phyloP scores from a whole-genome alignment of 2,888 invertebrate genomes.

The Taenaris catops region DNA sequence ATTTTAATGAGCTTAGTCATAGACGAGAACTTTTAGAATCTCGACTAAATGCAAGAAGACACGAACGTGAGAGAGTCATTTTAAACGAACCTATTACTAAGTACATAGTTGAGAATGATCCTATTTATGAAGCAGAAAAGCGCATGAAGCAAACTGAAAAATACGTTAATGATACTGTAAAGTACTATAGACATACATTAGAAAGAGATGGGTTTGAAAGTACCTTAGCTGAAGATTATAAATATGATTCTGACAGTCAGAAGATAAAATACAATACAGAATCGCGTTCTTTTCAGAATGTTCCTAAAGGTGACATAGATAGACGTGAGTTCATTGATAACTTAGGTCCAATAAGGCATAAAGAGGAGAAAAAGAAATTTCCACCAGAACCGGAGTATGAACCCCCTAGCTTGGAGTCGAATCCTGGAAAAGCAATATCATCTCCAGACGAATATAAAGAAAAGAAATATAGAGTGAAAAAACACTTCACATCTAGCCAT shows the following conservation, averaged over 20 bases:
- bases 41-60: slow-evolving; percentile 82
- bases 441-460: slow-evolving; percentile 81
- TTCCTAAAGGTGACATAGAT: slow-evolving; percentile 54
- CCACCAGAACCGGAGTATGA: slow-evolving; percentile 80
- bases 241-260: slow-evolving; percentile 67
- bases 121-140: slow-evolving; percentile 65
- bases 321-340: slow-evolving; percentile 58
- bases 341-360: slow-evolving; percentile 46
- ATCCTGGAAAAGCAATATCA: slow-evolving; percentile 73
- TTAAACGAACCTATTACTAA: slow-evolving; percentile 61
- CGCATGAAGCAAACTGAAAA: slow-evolving; percentile 74
- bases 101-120: slow-evolving; percentile 69
- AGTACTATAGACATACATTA: slow-evolving; percentile 76
- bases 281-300: slow-evolving; percentile 53
- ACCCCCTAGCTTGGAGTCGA: slow-evolving; percentile 84
- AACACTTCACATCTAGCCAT: slow-evolving; percentile 70
- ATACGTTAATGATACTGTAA: slow-evolving; percentile 78
- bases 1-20: slow-evolving; percentile 83
- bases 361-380: slow-evolving; percentile 51
- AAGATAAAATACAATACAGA: slow-evolving; percentile 67
- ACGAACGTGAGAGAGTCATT: slow-evolving; percentile 52
- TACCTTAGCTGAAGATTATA: slow-evolving; percentile 71
- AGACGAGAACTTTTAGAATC: slow-evolving; percentile 88
- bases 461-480: slow-evolving; percentile 69
- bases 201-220: slow-evolving; percentile 79